A percentile compares a stretch with the other conserved stretches of the same genome.
These are phyloP conservation scores for Subanguina moxae DNA, from an alignment of 1,140 invertebrate species.

Conservation along the genomic window DNA sequence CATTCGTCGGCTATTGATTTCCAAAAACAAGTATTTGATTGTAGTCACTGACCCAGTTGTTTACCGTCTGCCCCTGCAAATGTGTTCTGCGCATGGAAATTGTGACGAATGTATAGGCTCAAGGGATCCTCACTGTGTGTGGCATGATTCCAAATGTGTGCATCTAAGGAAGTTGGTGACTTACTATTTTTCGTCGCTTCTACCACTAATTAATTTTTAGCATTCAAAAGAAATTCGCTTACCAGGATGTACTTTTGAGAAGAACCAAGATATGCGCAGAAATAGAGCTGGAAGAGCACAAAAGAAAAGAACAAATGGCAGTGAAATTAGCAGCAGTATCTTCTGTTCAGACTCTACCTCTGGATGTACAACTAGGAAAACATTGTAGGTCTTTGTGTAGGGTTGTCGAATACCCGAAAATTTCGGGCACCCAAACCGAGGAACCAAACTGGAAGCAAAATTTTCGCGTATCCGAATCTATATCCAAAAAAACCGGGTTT, in stretches of 20 bases:
- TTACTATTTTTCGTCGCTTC: neutral
- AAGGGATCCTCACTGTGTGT: slow-evolving; percentile 44
- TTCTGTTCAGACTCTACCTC: neutral
- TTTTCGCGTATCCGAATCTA: too few relatives aligned
- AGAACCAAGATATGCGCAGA: slow-evolving; percentile 19
- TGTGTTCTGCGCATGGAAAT: slow-evolving; percentile 26
- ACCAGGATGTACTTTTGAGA: slow-evolving; percentile 26
- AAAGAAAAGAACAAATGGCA: slow-evolving; percentile 4
- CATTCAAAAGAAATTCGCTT: slow-evolving; percentile 29
- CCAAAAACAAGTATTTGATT: slow-evolving; percentile 34
- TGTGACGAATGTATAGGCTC: slow-evolving; percentile 32
- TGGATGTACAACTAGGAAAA: neutral
- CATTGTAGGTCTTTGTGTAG: neutral
- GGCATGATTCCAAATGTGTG: slow-evolving; percentile 29
- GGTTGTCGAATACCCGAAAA: neutral
- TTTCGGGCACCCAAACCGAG: too few relatives aligned
- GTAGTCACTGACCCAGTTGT: slow-evolving; percentile 40
- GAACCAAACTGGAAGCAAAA: too few relatives aligned
- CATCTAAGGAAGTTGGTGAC: slow-evolving; percentile 22
- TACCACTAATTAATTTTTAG: slow-evolving; percentile 12
- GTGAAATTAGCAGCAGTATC: neutral
- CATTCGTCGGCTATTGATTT: slow-evolving; percentile 38
- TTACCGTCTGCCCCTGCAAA: slow-evolving; percentile 37
- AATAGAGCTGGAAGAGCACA: slow-evolving; percentile 1
- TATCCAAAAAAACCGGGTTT: too few relatives aligned